Conservation (phyloP, 2,797 vertebrate species). For the Sebastes oblongus region DNA sequence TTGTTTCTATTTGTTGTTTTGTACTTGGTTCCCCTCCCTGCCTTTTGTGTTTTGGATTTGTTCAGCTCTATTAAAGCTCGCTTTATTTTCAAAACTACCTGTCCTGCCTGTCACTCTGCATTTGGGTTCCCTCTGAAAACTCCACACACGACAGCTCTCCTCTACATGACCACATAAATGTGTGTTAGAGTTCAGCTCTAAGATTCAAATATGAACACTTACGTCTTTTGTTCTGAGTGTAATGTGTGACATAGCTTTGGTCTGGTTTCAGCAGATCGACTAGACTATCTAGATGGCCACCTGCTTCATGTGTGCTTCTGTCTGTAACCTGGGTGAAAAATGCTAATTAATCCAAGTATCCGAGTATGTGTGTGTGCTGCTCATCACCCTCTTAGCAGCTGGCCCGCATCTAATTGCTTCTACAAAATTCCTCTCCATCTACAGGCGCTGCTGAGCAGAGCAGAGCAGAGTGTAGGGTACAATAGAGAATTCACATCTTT, state of each 20-base stretch:
- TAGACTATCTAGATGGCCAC: neutral
- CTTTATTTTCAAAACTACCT: too few relatives aligned
- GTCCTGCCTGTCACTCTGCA: too few relatives aligned
- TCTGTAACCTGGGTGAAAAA: conserved; percentile 40
- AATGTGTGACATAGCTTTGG: neutral
- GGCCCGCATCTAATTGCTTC: conserved; percentile 60
- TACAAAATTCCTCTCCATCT: conserved; percentile 14
- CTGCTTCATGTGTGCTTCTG: neutral
- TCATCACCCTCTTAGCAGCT: conserved; percentile 17
- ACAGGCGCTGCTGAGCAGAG: neutral
- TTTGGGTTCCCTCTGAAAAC: too few relatives aligned
- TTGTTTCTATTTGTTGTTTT: too few relatives aligned
- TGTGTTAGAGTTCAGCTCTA: neutral
- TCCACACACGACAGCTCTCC: neutral
- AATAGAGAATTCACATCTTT: conserved; percentile 41
- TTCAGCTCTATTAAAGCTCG: too few relatives aligned
- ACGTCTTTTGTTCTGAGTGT: neutral
- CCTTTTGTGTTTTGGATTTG: too few relatives aligned
- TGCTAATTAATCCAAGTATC: conserved; percentile 17
- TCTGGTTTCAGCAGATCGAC: neutral
- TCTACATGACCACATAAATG: neutral
- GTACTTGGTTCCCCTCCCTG: too few relatives aligned
- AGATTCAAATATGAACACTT: neutral
- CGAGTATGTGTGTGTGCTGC: neutral
- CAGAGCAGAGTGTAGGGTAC: conserved; percentile 3